Base-by-base conservation (phyloP, 2,888 invertebrate genomes). In the Podotricha telesiphe region DNA sequence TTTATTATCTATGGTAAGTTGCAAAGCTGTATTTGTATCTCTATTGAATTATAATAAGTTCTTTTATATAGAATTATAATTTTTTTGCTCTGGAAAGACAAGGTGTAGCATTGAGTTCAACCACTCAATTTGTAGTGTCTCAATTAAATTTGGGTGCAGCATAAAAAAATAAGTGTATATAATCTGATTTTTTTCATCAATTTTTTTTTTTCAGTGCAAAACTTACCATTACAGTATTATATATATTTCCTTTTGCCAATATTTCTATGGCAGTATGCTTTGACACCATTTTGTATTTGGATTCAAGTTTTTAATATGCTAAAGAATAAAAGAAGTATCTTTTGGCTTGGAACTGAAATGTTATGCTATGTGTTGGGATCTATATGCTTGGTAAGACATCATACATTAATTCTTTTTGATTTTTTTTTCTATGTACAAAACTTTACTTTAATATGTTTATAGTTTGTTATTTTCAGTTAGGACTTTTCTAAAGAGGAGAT, bases 221-320 rank as follows among this genome's bases (percentile, higher is more conserved):
- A 87, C 55, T 86, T 95, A 63, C 95, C 95, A 20, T 65, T 92
- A 20, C 94, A 94, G 77, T 95, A 95, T 84, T 94, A 95, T 73
- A 79, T 96, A 45, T 96, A 96, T 83, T 93, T 94, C 72, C 77
- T 95, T 53, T 83, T 96, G 77, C 96, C 97, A 1, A 80, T 95
- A 63, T 75, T 94, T 1, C 82, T 95, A 37, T 95, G 95, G 95
- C 90, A 91, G 80, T 84, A 86, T 83, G 85, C 84, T 70, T 59
- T 86, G 77, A 76, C 84, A 77, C 76, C 86, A 74, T 63, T 80
- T 65, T 73, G 80, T 59, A 65, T 86, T 22, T 93, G 93, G 91
- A 71, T 78, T 5, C 71, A 82, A 55, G 79, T 78, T 45, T 78
- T 82, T 7, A 78, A 64, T 65, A 77, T 82, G 66, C 71, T 88